phyloP scores from a whole-genome alignment of 2,113 vertebrate species.

The Prietella phreatophila region DNA sequence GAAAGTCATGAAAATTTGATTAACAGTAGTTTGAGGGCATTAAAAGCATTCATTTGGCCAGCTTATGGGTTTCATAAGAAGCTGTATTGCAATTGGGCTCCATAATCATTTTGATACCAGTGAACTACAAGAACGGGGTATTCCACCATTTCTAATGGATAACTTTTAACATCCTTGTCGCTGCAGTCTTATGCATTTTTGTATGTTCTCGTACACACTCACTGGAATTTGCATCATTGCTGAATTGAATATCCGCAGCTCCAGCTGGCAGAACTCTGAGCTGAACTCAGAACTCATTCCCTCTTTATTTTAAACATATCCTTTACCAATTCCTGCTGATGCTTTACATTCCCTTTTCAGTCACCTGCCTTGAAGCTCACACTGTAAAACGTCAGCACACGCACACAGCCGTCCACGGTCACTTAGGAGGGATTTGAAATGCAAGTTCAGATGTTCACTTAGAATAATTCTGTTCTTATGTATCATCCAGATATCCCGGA shows the following conservation, averaged over 20 bases:
- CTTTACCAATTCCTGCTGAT: not conserved
- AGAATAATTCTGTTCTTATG: not conserved
- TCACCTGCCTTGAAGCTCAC: not conserved
- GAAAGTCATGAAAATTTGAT: too few relatives aligned
- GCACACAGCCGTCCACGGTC: not conserved
- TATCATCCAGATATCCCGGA: not conserved
- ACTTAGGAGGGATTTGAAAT: not conserved
- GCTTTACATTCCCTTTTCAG: not conserved
- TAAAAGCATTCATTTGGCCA: too few relatives aligned
- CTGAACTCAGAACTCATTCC: not conserved
- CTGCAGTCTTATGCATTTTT: not conserved
- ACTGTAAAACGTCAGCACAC: not conserved
- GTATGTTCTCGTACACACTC: not conserved
- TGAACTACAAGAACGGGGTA: too few relatives aligned
- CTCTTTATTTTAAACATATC: slow-evolving; percentile 2
- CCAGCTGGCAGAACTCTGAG: not conserved
- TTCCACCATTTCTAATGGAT: not conserved
- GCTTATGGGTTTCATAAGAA: too few relatives aligned
- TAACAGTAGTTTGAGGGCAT: too few relatives aligned
- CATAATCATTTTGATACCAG: not conserved
- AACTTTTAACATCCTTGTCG: not conserved
- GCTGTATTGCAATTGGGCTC: too few relatives aligned
- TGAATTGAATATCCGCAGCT: slow-evolving; percentile 9
- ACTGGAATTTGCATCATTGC: not conserved
- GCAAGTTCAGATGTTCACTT: not conserved